Evolutionary conservation across 2,113 vertebrate genomes (phyloP).

Genomic region (Solea senegalensis): DNA sequence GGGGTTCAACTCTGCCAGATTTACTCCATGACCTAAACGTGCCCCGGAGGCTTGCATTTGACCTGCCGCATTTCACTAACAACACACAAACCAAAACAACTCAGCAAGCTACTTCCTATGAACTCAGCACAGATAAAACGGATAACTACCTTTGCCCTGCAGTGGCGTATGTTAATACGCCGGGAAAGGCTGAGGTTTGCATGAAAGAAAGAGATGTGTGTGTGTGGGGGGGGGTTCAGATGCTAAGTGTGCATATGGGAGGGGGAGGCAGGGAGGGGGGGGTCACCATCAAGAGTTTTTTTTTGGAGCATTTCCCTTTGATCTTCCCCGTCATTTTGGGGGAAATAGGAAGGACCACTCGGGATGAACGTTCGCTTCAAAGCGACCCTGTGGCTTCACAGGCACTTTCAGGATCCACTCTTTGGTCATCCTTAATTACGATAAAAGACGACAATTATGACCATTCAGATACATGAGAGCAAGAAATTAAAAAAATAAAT

Average conservation of each 20-base stretch:
- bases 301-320: constrained; percentile 72
- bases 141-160: constrained; percentile 59
- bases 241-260: constrained; percentile 72
- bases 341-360: constrained; percentile 55
- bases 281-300: constrained; percentile 55
- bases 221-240: constrained; percentile 63
- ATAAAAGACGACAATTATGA: too few relatives aligned
- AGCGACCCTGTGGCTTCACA: constrained; percentile 46
- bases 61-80: constrained; percentile 85
- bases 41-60: constrained; percentile 74
- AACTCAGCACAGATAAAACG: constrained; percentile 66
- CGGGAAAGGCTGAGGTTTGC: constrained; percentile 64
- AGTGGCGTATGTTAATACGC: constrained; percentile 66
- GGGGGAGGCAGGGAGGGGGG: constrained; percentile 8
- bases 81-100: constrained; percentile 83
- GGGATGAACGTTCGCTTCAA: constrained; percentile 52
- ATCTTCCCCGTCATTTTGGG: constrained; percentile 67
- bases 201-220: constrained; percentile 64
- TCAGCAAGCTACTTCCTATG: constrained; percentile 79
- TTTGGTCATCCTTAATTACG: constrained; percentile 8
- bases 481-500: too few relatives aligned
- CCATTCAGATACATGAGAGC: too few relatives aligned
- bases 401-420: constrained; percentile 10
- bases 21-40: constrained; percentile 56
- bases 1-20: constrained; percentile 30